A percentile compares a stretch with the other conserved stretches of the same genome.
phyloP scores from a whole-genome alignment of 2,797 vertebrate genomes.

The Dermochelys coriacea region DNA sequence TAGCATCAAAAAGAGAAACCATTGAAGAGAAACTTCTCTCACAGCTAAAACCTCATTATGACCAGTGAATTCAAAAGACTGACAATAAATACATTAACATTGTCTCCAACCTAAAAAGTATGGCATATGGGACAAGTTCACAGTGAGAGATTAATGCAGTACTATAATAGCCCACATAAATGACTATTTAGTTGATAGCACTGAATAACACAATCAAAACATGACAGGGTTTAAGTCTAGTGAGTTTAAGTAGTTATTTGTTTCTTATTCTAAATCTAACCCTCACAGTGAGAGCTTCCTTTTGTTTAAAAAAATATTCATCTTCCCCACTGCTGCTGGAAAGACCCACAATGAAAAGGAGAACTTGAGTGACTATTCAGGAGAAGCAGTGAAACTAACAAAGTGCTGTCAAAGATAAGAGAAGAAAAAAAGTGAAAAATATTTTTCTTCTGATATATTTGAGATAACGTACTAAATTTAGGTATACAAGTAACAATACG shows the following conservation, averaged over 20 bases:
- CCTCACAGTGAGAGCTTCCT: neutral
- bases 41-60: neutral
- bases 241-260: neutral
- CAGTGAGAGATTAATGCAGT: neutral
- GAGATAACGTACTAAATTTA: neutral
- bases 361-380: neutral
- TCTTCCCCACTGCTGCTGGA: neutral
- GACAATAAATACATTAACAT: neutral
- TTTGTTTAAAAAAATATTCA: neutral
- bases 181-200: neutral
- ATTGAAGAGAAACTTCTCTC: neutral
- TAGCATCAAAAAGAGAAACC: neutral
- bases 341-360: neutral
- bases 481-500: neutral
- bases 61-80: neutral
- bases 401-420: neutral
- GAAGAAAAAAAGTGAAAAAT: fast-evolving
- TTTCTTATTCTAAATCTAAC: neutral
- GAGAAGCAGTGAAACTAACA: neutral
- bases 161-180: neutral
- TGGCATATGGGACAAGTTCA: neutral
- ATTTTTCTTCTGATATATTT: neutral
- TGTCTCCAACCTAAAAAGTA: neutral
- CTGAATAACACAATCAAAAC: neutral
- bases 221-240: neutral